Percentiles rank a stretch among this genome's conserved stretches.
Conservation (phyloP, 2,797 vertebrate genomes). For the Pangasius djambal region DNA sequence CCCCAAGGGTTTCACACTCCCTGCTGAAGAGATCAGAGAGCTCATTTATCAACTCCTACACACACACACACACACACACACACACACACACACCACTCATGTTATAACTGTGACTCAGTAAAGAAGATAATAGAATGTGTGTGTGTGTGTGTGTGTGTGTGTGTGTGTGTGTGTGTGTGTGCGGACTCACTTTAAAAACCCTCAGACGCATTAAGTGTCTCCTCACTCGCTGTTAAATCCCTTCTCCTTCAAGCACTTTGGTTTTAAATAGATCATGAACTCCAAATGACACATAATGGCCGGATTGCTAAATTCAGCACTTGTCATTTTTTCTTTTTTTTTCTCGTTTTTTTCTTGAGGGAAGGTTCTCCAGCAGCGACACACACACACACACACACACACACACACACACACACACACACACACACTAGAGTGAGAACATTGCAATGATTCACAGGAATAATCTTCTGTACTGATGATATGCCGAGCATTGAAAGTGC, state of each 20-base stretch:
- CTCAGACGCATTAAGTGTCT: constrained; percentile 1
- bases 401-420: constrained; percentile 13
- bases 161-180: constrained; percentile 2
- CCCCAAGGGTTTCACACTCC: constrained; percentile 2
- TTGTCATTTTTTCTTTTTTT: not conserved
- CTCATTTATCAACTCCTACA: constrained; percentile 29
- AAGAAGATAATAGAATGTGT: not conserved
- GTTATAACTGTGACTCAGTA: not conserved
- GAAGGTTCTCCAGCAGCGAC: not conserved
- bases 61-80: not conserved
- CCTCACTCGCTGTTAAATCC: not conserved
- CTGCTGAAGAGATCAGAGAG: constrained; percentile 27
- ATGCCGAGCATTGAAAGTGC: not conserved
- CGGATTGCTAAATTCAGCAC: not conserved
- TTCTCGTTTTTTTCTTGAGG: not conserved
- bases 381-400: constrained; percentile 7
- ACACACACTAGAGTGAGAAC: not conserved
- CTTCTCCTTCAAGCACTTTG: not conserved
- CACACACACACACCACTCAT: not conserved
- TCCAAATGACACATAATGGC: constrained; percentile 23
- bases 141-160: constrained; percentile 3
- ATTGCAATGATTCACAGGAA: not conserved
- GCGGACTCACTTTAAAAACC: not conserved
- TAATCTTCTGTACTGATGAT: not conserved
- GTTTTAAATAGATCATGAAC: constrained; percentile 28